A percentile compares a stretch with the other conserved stretches of the same genome.
These are phyloP conservation scores for Dendrolimus houi DNA, from an alignment of 2,888 invertebrate genomes.

Conservation along the genomic window DNA sequence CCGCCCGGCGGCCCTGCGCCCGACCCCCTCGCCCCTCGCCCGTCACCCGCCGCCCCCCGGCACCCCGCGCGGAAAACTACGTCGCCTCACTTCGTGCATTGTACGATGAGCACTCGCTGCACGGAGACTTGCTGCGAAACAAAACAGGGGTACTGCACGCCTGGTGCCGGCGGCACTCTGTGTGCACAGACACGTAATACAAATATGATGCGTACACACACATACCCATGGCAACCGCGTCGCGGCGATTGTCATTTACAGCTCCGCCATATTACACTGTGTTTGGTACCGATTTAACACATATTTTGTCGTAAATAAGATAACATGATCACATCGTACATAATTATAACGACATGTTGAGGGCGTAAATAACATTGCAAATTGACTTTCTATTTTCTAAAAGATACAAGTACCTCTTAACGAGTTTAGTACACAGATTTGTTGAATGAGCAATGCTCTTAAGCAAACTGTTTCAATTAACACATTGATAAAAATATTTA, in stretches of 20 bases:
- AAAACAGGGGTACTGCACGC: not conserved
- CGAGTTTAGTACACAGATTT: too few relatives aligned
- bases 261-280: not conserved
- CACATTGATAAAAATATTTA: too few relatives aligned
- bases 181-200: not conserved
- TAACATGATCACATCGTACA: not conserved
- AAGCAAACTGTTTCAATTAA: too few relatives aligned
- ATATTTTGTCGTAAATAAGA: not conserved
- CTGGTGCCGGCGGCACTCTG: not conserved
- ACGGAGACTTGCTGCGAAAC: conserved; percentile 1
- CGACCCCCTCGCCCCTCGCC: conserved; percentile 19
- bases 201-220: conserved; percentile 2
- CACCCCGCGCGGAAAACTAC: conserved; percentile 12
- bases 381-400: too few relatives aligned
- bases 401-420: too few relatives aligned
- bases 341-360: not conserved
- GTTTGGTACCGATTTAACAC: not conserved
- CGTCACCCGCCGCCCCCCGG: conserved; percentile 14
- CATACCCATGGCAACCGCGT: not conserved
- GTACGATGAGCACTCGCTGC: not conserved
- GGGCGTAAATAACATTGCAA: too few relatives aligned
- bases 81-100: conserved; percentile 9
- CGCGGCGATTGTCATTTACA: not conserved
- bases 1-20: conserved; percentile 30
- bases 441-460: too few relatives aligned